A percentile compares a stretch with the other conserved stretches of the same genome.
Conservation (phyloP, 2,888 invertebrate genomes). For the Coelopa pilipes region DNA sequence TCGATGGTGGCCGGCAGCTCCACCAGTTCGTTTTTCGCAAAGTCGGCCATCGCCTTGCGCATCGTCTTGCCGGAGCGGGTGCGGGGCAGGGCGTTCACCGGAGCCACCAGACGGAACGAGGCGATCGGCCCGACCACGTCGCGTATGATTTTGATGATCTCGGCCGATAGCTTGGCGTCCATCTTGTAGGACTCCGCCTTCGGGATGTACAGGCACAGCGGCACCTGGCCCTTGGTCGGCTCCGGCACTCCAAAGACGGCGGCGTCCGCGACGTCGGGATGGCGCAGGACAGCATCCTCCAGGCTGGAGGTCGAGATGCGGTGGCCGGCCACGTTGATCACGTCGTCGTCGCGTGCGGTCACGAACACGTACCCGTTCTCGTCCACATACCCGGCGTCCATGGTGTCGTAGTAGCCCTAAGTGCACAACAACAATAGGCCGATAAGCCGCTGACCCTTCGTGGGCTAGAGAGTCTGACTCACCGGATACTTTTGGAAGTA, state of each 20-base stretch:
- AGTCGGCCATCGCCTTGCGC: constrained; percentile 84
- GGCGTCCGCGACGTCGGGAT: constrained; percentile 85
- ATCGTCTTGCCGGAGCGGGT: constrained; percentile 84
- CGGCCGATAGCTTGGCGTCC: constrained; percentile 61
- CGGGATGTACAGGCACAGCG: constrained; percentile 86
- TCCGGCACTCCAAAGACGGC: constrained; percentile 93
- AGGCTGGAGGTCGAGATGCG: constrained; percentile 88
- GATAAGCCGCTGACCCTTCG: neutral
- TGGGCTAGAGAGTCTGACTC: constrained; percentile 61
- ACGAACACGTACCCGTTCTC: constrained; percentile 87
- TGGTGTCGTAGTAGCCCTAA: constrained; percentile 79
- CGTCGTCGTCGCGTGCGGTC: constrained; percentile 91
- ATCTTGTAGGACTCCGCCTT: constrained; percentile 66
- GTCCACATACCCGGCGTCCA: constrained; percentile 92
- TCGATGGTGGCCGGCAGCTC: constrained; percentile 89
- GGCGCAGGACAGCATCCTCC: constrained; percentile 90
- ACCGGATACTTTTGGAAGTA: constrained; percentile 89
- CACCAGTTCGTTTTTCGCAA: constrained; percentile 83
- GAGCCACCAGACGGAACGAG: constrained; percentile 81
- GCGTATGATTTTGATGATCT: constrained; percentile 64
- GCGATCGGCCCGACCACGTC: constrained; percentile 79
- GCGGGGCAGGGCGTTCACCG: constrained; percentile 84
- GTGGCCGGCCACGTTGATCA: constrained; percentile 94
- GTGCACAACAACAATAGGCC: neutral
- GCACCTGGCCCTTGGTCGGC: constrained; percentile 88